Percentiles rank a stretch among this genome's conserved stretches.
phyloP scores from a whole-genome alignment of 2,113 vertebrate species.

The Rhinoderma darwinii region DNA sequence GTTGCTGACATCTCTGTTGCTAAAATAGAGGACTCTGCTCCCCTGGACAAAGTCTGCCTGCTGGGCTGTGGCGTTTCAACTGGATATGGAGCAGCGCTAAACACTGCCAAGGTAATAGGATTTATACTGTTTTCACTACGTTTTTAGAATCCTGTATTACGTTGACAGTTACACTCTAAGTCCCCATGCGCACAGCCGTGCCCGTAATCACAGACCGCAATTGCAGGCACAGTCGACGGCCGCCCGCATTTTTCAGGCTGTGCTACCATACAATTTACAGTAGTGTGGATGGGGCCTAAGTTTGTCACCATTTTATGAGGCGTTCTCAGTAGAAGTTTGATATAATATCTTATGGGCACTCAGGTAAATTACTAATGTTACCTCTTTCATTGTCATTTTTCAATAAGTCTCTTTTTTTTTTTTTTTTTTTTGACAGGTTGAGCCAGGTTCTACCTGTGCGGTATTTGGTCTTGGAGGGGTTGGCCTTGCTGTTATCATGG shows the following conservation, averaged over 20 bases:
- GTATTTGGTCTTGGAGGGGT: slow-evolving; percentile 81
- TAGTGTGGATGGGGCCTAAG: too few species aligned
- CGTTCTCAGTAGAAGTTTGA: too few species aligned
- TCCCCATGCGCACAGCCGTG: too few species aligned
- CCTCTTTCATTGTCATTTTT: background rate
- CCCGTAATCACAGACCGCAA: too few species aligned
- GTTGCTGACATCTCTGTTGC: slow-evolving; percentile 81
- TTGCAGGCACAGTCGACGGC: too few species aligned
- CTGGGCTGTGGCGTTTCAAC: slow-evolving; percentile 83
- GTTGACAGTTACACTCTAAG: too few species aligned
- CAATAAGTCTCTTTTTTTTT: background rate
- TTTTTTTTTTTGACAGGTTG: slow-evolving; percentile 68
- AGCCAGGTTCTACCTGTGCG: slow-evolving; percentile 77
- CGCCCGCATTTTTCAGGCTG: too few species aligned
- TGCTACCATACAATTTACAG: too few species aligned
- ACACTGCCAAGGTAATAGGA: slow-evolving; percentile 76
- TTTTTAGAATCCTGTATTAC: too few species aligned
- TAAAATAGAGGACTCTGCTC: slow-evolving; percentile 76
- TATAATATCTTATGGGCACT: too few species aligned
- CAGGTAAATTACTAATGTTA: too few species aligned
- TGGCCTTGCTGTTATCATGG: slow-evolving; percentile 79
- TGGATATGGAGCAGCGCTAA: slow-evolving; percentile 79
- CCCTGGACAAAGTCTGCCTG: slow-evolving; percentile 80
- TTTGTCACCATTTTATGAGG: too few species aligned
- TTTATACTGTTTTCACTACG: background rate